A percentile compares a stretch with the other conserved stretches of the same genome.
Conservation (phyloP, 2,888 invertebrate genomes). For the Ptychoptera contaminata region DNA sequence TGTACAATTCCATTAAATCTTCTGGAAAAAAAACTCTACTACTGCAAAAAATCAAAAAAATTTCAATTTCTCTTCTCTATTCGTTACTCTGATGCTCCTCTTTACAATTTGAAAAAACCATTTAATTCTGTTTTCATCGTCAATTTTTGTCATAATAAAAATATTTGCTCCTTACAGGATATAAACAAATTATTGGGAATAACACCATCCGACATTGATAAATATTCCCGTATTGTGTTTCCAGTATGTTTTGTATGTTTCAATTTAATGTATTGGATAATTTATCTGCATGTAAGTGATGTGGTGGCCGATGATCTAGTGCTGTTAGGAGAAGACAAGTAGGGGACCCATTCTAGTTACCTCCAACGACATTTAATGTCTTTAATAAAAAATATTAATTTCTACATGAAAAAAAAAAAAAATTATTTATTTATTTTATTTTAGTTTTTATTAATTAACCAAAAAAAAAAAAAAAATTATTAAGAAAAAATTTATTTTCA, state of each 20-base stretch:
- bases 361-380: constrained; percentile 1
- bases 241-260: constrained; percentile 97
- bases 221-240: constrained; percentile 95
- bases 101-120: too few species aligned
- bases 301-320: constrained; percentile 89
- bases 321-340: constrained; percentile 54
- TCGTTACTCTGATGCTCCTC: too few species aligned
- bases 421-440: too few species aligned
- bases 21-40: too few species aligned
- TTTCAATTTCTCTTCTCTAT: too few species aligned
- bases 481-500: background rate
- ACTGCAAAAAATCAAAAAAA: too few species aligned
- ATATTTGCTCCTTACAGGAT: constrained; percentile 36
- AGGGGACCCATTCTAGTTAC: constrained; percentile 24
- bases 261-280: constrained; percentile 97
- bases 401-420: background rate
- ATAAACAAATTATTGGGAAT: constrained; percentile 83
- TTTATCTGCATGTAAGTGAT: constrained; percentile 90
- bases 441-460: too few species aligned
- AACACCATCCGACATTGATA: constrained; percentile 96
- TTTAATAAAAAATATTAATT: background rate
- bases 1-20: too few species aligned
- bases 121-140: background rate
- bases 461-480: background rate
- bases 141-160: constrained; percentile 1